Base-by-base conservation (phyloP, 2,888 invertebrate genomes). In the Bunonema sp. region DNA sequence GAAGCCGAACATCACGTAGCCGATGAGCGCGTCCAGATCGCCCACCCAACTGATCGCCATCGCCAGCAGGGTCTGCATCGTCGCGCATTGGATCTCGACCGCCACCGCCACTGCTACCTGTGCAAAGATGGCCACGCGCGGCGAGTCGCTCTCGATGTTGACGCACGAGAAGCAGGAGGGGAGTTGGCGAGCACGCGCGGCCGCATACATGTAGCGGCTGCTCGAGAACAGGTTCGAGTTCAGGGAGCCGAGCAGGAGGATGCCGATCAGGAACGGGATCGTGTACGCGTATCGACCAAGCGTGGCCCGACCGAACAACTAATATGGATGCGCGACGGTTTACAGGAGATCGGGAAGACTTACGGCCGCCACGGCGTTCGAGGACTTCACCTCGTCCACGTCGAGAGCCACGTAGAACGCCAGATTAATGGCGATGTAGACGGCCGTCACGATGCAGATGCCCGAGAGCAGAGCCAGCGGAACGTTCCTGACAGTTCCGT, bases 321-420 rank as follows among this genome's bases (percentile, higher is more conserved):
- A 49, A 31, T 53, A 53, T 15, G 34, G 34, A 15, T 16, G 37
- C 4, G 3, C 34, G 12, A 23, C 5, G 33, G 33, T 4, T 8
- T 39, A n/a, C n/a, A n/a, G n/a, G n/a, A n/a, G n/a, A n/a, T n/a
- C 34, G 28, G 36, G 21, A 42, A 29, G 33, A 44, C 46, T 35
- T 39, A 62, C 60, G 32, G 64, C 66, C 12, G 65, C 65, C 8
- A 67, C 66, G 5, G 65, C 65, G 42, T 67, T 60, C 21, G 57
- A 57, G 10, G 53, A 48, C 41, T 61, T 65, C 41, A 67, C 56
- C 4, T 63, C 60, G 30, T 67, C 61, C 15, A 62, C 58, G 42
- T 67, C 66, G 16, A 65, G 46, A 3, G 65, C 65, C 20, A 61
- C 62, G 40, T 67, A 65, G 45, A 61, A 65, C 38, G 65, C 60